phyloP scores from a whole-genome alignment of 23 tunicate species.

The Halocynthia roretzi region DNA sequence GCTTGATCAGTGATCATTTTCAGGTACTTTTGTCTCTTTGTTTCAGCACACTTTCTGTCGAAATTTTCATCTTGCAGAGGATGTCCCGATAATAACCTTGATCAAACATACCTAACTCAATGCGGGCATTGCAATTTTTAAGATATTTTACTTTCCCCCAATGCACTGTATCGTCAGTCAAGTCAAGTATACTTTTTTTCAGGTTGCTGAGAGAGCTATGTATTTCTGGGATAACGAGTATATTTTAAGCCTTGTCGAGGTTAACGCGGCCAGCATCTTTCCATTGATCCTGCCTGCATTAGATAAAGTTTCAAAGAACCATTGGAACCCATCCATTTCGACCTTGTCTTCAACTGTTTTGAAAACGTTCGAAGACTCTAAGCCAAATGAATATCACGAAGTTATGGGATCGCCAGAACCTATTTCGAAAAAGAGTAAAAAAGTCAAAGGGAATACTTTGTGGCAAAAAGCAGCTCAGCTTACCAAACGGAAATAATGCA shows the following conservation, averaged over 20 bases:
- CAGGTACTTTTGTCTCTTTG: slow-evolving; percentile 41
- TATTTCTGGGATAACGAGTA: slow-evolving; percentile 92
- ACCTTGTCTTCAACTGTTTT: slow-evolving; percentile 42
- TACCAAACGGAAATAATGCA: too few species aligned
- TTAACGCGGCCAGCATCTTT: slow-evolving; percentile 25
- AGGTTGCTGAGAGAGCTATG: slow-evolving; percentile 45
- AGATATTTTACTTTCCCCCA: not conserved
- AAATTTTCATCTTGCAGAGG: too few species aligned
- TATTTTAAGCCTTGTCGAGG: slow-evolving; percentile 61
- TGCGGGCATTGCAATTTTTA: not conserved
- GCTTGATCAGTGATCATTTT: slow-evolving; percentile 59
- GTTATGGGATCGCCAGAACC: too few species aligned
- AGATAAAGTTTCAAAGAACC: slow-evolving; percentile 27
- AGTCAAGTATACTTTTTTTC: not conserved
- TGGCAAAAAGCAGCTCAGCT: too few species aligned
- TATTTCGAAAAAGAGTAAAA: too few species aligned
- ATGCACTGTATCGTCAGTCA: not conserved
- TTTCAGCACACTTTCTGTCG: not conserved
- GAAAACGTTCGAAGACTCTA: slow-evolving; percentile 52
- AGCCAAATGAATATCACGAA: slow-evolving; percentile 34
- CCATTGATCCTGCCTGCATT: slow-evolving; percentile 51
- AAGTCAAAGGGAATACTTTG: too few species aligned
- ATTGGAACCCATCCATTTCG: slow-evolving; percentile 51
- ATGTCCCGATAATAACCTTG: too few species aligned
- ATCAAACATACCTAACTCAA: too few species aligned